Evolutionary conservation across 2,888 invertebrate species (phyloP).

Genomic region (Tenthredo amoena): DNA sequence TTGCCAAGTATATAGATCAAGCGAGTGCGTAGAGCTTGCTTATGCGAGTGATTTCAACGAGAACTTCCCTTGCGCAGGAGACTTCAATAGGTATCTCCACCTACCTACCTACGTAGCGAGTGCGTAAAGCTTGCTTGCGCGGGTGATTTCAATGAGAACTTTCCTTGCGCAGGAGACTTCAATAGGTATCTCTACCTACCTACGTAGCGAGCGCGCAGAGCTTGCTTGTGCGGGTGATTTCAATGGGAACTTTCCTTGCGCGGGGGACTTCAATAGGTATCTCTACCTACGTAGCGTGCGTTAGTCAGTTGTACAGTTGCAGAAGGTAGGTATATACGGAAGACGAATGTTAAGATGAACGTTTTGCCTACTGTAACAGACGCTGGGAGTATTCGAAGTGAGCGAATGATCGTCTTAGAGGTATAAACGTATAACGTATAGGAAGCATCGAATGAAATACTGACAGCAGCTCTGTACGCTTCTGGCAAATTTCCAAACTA

Average conservation of each 20-base stretch:
- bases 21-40: background rate
- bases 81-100: conserved; percentile 26
- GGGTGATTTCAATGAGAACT: conserved; percentile 41
- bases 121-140: conserved; percentile 14
- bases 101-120: background rate
- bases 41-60: conserved; percentile 42
- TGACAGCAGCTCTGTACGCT: conserved; percentile 41
- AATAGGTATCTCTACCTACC: conserved; percentile 24
- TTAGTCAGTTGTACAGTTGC: background rate
- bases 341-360: conserved; percentile 35
- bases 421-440: conserved; percentile 4
- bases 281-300: background rate
- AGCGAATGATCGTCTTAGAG: conserved; percentile 19
- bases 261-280: conserved; percentile 28
- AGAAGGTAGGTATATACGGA: conserved; percentile 16
- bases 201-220: background rate
- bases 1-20: conserved; percentile 39
- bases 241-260: conserved; percentile 35
- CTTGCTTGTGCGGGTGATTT: conserved; percentile 41
- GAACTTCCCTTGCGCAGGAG: conserved; percentile 35
- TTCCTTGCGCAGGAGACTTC: conserved; percentile 21
- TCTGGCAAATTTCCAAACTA: conserved; percentile 52
- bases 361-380: background rate
- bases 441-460: conserved; percentile 49
- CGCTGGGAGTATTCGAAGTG: conserved; percentile 8